Base-by-base conservation (phyloP, 2,113 vertebrate species). In the Nettapus auritus region DNA sequence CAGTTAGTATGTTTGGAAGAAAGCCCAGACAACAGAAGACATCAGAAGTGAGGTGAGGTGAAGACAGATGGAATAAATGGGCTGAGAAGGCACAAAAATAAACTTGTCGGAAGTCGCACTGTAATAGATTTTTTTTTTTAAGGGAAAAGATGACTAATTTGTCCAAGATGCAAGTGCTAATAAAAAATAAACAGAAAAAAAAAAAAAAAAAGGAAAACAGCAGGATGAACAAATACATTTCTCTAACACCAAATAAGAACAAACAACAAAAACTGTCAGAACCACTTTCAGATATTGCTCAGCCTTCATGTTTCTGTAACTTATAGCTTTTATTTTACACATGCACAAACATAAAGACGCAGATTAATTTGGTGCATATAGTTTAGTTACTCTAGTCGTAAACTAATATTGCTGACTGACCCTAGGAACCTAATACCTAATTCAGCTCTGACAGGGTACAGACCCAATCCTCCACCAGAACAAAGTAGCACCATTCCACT, bases 21-120 rank as follows among this genome's bases (percentile, higher is more conserved):
- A 91, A 96, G 96, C 95, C 95, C 94, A 97, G 84, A 91, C 76
- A 94, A 69, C 85, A 98, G 88, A 89, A 97, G 93, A 92, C 75
- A 95, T 95, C 94, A 95, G 80, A 94, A 95, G 68, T 85, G 83
- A 94, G 92, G 88, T 88, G 94, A 94, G 88, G 94, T 94, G 92
- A 95, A 96, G 88, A 96, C 82, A 95, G 90, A 96, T 71, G 86
- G 82, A 91, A 96, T 89, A 97, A 94, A 95, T 86, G 91, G 91
- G 52, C 91, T 95, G 92, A 88, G 92, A 93, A 90, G 56, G 80
- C 75, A 90, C 60, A 95, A 94, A 97, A 94, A 90, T 93, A 85
- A 89, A 95, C 88, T 89, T 82, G 82, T 93, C 87, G 52, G 94
- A 95, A 96, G 70, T 95, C 0, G n/a, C 73, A 69, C 55, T 90